Percentiles rank a stretch among this genome's conserved stretches.
These are phyloP conservation scores for Drosophila suzukii DNA, from an alignment of 1,140 invertebrate species.

Conservation along the genomic window DNA sequence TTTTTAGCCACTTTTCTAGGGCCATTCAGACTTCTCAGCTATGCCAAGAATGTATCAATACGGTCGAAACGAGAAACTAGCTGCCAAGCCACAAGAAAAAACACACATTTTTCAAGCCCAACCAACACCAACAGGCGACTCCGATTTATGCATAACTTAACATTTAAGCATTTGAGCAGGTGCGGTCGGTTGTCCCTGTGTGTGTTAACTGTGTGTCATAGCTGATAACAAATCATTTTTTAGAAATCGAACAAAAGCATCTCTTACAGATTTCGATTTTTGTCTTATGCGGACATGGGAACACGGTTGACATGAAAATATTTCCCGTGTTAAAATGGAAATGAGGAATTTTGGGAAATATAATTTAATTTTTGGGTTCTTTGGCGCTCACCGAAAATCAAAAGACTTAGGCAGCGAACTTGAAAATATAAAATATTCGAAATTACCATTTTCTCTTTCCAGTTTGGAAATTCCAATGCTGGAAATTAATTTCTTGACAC, in stretches of 20 bases:
- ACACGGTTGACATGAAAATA: slow-evolving; percentile 11
- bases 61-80: slow-evolving; percentile 22
- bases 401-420: neutral
- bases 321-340: slow-evolving; percentile 25
- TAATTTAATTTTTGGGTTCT: neutral
- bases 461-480: neutral
- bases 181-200: slow-evolving; percentile 17
- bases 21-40: slow-evolving; percentile 11
- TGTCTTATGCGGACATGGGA: slow-evolving; percentile 2
- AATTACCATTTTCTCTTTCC: too few relatives aligned
- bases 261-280: neutral
- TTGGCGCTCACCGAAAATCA: neutral
- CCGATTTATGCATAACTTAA: slow-evolving; percentile 48
- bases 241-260: slow-evolving; percentile 37
- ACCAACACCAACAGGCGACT: slow-evolving; percentile 18
- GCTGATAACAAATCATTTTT: slow-evolving; percentile 54
- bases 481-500: neutral
- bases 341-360: neutral
- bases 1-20: slow-evolving; percentile 8
- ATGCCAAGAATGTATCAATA: slow-evolving; percentile 52
- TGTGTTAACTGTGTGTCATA: slow-evolving; percentile 3
- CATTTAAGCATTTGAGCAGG: slow-evolving; percentile 46
- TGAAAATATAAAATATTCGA: neutral
- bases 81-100: neutral
- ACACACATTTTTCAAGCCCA: slow-evolving; percentile 14